These are phyloP conservation scores for Rhamphomyia laevipes DNA, from an alignment of 2,888 invertebrate genomes.

Conservation along the genomic window DNA sequence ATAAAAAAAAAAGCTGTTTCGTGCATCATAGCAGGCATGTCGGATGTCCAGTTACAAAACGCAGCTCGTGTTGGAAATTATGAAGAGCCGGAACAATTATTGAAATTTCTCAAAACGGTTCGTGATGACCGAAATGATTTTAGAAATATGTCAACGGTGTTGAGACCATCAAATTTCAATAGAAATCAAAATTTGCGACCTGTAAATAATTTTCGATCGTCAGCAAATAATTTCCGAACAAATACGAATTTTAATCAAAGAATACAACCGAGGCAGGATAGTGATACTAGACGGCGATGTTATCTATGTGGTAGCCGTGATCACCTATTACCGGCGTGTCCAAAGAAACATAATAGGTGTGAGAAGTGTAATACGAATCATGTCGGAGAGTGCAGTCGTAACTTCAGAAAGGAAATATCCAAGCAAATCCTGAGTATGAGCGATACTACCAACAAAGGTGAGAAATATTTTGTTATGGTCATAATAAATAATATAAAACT, in stretches of 20 bases:
- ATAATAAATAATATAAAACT: conserved; percentile 3
- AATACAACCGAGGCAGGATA: too few relatives aligned
- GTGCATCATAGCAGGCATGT: conserved; percentile 8
- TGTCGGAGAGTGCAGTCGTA: too few relatives aligned
- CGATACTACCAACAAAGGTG: neutral
- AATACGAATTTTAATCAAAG: neutral
- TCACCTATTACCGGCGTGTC: conserved; percentile 3
- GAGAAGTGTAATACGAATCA: too few relatives aligned
- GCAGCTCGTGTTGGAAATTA: conserved; percentile 7
- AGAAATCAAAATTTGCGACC: too few relatives aligned
- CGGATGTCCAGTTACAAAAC: conserved; percentile 5
- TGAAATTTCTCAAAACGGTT: conserved; percentile 9
- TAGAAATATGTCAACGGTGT: too few relatives aligned
- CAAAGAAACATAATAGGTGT: neutral
- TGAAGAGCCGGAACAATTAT: conserved; percentile 6
- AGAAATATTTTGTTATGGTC: conserved; percentile 7
- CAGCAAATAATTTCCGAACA: neutral
- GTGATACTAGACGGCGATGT: conserved; percentile 2
- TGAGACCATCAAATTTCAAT: too few relatives aligned
- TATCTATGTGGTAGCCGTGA: conserved; percentile 1
- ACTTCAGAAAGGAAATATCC: neutral
- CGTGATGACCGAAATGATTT: neutral
- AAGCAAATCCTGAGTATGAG: conserved; percentile 1
- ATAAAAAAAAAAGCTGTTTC: conserved; percentile 4
- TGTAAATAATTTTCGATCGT: neutral